phyloP scores from a whole-genome alignment of 2,888 invertebrate genomes.

The Keiferia lycopersicella region DNA sequence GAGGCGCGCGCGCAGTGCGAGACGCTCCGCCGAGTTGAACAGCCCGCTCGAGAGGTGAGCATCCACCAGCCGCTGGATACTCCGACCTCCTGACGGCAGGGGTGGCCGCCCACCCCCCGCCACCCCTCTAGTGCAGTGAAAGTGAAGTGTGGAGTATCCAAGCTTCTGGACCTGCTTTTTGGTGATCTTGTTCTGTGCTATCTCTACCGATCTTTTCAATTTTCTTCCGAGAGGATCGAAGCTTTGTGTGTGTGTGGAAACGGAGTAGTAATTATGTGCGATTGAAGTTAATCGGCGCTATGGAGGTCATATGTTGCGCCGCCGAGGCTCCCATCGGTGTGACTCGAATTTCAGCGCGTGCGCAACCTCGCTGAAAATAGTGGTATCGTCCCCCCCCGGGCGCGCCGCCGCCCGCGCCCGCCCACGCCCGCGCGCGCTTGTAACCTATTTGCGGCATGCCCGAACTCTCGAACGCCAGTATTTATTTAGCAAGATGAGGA shows the following conservation, averaged over 20 bases:
- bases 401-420: constrained; percentile 42
- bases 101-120: constrained; percentile 20
- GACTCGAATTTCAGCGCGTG: constrained; percentile 76
- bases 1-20: constrained; percentile 75
- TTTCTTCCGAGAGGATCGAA: constrained; percentile 25
- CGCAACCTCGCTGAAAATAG: constrained; percentile 79
- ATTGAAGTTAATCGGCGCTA: constrained; percentile 18
- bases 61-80: constrained; percentile 49
- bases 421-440: constrained; percentile 46
- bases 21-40: constrained; percentile 80
- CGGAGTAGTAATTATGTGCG: constrained; percentile 9
- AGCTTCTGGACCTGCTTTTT: constrained; percentile 40
- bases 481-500: constrained; percentile 79
- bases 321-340: constrained; percentile 50
- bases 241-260: constrained; percentile 32
- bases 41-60: constrained; percentile 78
- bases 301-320: constrained; percentile 31
- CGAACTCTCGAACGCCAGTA: constrained; percentile 68
- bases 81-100: constrained; percentile 41
- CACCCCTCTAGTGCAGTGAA: constrained; percentile 31
- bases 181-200: constrained; percentile 32
- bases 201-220: not conserved
- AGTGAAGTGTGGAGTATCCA: constrained; percentile 62
- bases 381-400: constrained; percentile 52
- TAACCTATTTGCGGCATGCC: constrained; percentile 78